Conservation (phyloP, 2,888 invertebrate genomes). For the Epinotia brunnichana region DNA sequence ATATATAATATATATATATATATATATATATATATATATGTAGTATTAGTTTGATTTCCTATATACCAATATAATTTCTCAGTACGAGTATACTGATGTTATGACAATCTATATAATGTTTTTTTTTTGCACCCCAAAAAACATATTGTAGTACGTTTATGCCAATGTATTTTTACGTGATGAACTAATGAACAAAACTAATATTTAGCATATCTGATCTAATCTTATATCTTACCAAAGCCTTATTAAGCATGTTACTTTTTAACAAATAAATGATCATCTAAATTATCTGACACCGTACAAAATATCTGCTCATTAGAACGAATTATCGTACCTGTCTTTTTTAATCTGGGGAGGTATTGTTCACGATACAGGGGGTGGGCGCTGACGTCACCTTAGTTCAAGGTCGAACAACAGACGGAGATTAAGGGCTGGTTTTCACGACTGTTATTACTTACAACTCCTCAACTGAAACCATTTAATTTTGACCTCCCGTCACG, state of each 20-base stretch:
- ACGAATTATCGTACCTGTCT: constrained; percentile 15
- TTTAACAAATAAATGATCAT: not conserved
- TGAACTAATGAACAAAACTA: not conserved
- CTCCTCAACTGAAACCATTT: not conserved
- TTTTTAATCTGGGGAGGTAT: constrained; percentile 25
- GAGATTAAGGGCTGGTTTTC: constrained; percentile 11
- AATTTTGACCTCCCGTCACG: not conserved
- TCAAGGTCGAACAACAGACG: constrained; percentile 37
- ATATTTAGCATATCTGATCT: not conserved
- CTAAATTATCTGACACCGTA: constrained; percentile 9
- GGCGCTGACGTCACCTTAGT: constrained; percentile 28
- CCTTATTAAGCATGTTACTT: not conserved
- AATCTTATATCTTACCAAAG: not conserved
- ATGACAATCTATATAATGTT: too few relatives aligned
- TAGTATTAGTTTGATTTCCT: too few relatives aligned
- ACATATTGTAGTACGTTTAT: too few relatives aligned
- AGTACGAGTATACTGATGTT: too few relatives aligned
- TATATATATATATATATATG: too few relatives aligned
- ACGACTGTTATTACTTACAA: not conserved
- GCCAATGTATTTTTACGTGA: too few relatives aligned
- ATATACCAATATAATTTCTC: too few relatives aligned
- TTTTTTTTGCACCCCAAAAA: too few relatives aligned
- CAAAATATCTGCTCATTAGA: constrained; percentile 28
- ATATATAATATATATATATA: too few relatives aligned
- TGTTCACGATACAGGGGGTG: constrained; percentile 2